Conservation (phyloP, 2,797 vertebrate genomes). For the Melopsittacus undulatus region DNA sequence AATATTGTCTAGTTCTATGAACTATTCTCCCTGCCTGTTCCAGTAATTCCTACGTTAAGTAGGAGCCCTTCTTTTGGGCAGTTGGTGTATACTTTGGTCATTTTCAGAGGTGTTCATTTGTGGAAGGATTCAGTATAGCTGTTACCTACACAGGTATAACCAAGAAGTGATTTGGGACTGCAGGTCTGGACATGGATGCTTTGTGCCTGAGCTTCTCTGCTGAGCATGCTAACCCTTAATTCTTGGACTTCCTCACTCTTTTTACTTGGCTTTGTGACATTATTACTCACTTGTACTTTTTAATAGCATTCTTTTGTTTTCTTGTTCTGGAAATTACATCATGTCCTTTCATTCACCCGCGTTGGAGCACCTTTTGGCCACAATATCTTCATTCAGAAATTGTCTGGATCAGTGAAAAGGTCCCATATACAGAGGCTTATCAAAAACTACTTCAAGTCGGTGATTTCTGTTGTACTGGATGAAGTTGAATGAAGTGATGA, state of each 20-base stretch:
- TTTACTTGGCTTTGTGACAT: neutral
- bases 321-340: neutral
- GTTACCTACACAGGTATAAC: neutral
- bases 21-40: neutral
- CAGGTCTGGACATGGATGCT: neutral
- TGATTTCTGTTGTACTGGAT: neutral
- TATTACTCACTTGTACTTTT: neutral
- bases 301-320: neutral
- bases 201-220: neutral
- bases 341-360: neutral
- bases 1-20: neutral
- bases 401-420: neutral
- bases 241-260: neutral
- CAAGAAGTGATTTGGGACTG: neutral
- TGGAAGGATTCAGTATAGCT: neutral
- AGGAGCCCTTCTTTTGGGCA: neutral
- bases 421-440: neutral
- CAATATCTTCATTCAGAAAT: neutral
- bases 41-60: fast-evolving
- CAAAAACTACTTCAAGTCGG: neutral
- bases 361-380: neutral
- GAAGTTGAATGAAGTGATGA: neutral
- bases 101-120: neutral
- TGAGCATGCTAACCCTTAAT: neutral
- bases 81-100: neutral